These are phyloP conservation scores for Gnathochromis pfefferi DNA, from an alignment of 2,113 vertebrate species.

Conservation along the genomic window DNA sequence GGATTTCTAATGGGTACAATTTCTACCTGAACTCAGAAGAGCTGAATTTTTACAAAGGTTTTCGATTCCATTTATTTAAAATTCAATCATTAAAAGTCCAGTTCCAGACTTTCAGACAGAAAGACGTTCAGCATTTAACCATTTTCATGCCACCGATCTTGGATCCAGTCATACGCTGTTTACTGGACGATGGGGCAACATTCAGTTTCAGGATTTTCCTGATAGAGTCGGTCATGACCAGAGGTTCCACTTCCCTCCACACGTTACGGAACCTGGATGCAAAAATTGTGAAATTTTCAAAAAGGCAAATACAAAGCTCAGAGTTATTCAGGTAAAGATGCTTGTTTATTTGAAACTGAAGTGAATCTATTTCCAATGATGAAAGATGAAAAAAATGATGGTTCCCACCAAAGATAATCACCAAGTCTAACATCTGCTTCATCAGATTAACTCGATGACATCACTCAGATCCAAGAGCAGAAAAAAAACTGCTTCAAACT, in stretches of 20 bases:
- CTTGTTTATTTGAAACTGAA: not conserved
- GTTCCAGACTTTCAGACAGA: not conserved
- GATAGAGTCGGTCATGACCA: not conserved
- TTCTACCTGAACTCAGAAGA: not conserved
- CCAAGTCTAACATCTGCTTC: not conserved
- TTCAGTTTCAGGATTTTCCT: not conserved
- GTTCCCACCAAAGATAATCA: not conserved
- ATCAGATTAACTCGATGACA: not conserved
- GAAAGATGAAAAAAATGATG: not conserved
- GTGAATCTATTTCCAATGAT: not conserved
- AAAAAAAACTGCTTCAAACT: not conserved
- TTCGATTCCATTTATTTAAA: not conserved
- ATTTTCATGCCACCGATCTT: rapidly evolving
- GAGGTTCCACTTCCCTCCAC: not conserved
- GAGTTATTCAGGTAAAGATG: rapidly evolving
- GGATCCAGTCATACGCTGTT: not conserved
- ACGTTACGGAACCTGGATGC: rapidly evolving
- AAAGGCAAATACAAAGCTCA: not conserved
- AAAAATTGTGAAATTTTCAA: not conserved
- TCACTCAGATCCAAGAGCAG: not conserved
- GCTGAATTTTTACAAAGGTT: not conserved
- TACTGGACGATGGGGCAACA: not conserved
- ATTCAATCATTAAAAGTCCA: not conserved
- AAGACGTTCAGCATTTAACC: not conserved
- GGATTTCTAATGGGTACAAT: not conserved